These are phyloP conservation scores for Xestobium rufovillosum DNA, from an alignment of 2,888 invertebrate species.

Conservation along the genomic window DNA sequence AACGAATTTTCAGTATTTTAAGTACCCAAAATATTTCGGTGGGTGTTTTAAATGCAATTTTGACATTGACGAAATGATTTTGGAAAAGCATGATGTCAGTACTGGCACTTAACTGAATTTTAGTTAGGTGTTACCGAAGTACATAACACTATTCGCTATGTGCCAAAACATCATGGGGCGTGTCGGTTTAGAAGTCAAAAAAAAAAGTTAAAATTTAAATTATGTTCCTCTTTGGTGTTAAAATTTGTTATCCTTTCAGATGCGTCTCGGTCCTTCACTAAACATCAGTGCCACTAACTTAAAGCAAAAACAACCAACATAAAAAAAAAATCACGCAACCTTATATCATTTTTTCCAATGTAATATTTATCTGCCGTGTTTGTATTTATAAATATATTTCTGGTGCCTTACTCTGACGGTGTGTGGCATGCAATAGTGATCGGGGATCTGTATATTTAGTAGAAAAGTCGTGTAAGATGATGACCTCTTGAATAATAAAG, in stretches of 20 bases:
- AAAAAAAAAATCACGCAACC: too few species aligned
- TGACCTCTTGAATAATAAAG: too few species aligned
- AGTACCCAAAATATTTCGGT: not conserved
- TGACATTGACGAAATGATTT: not conserved
- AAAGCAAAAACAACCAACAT: slow-evolving; percentile 30
- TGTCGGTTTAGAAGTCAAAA: too few species aligned
- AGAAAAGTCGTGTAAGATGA: slow-evolving; percentile 29
- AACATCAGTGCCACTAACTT: slow-evolving; percentile 42
- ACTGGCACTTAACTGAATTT: slow-evolving; percentile 21
- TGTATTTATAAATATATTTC: slow-evolving; percentile 39
- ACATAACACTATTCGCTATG: not conserved
- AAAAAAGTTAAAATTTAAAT: not conserved
- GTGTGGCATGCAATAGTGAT: slow-evolving; percentile 41
- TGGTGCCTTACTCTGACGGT: slow-evolving; percentile 44
- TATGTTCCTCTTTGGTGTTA: not conserved
- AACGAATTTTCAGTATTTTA: too few species aligned
- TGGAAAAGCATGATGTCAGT: slow-evolving; percentile 8
- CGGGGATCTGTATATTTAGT: slow-evolving; percentile 31
- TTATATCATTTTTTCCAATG: slow-evolving; percentile 44
- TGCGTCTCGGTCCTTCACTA: not conserved
- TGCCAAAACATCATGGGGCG: too few species aligned
- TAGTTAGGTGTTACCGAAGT: slow-evolving; percentile 18
- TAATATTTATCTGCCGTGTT: slow-evolving; percentile 34
- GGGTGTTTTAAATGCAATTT: not conserved
- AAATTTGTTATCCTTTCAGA: not conserved